These are phyloP conservation scores for Melanotaenia duboulayi DNA, from an alignment of 2,113 vertebrate species.

Conservation along the genomic window DNA sequence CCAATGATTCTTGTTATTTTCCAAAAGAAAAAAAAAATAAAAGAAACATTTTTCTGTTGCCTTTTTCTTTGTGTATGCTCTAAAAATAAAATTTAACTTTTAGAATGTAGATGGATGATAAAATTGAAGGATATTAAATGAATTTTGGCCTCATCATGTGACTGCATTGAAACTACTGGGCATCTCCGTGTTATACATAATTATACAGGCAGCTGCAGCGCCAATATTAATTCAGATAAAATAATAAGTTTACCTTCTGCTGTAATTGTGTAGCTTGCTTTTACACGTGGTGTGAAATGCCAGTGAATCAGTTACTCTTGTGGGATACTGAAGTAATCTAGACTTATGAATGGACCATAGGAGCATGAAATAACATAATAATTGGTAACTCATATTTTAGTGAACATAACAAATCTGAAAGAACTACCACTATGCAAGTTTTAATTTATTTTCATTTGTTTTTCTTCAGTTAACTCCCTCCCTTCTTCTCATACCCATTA, in stretches of 20 bases:
- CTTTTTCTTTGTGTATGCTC: too few species aligned
- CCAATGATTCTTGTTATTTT: too few species aligned
- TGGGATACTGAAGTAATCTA: not conserved
- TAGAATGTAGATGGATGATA: too few species aligned
- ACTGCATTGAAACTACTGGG: too few species aligned
- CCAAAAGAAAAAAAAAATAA: too few species aligned
- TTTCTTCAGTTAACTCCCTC: not conserved
- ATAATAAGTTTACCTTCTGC: not conserved
- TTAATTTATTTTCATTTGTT: not conserved
- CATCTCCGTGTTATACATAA: too few species aligned
- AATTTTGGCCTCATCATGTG: too few species aligned
- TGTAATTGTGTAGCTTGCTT: not conserved
- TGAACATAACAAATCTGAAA: not conserved
- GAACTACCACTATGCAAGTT: not conserved
- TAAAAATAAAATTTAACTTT: too few species aligned
- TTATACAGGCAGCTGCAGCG: too few species aligned
- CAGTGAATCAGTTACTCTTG: not conserved
- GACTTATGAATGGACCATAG: not conserved
- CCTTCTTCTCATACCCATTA: slow-evolving; percentile 23
- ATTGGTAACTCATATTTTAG: not conserved
- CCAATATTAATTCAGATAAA: too few species aligned
- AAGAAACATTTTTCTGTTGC: too few species aligned
- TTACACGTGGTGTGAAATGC: not conserved
- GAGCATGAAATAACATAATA: not conserved
- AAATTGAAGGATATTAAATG: too few species aligned